Conservation (phyloP, 2,797 vertebrate genomes). For the Lacerta agilis region DNA sequence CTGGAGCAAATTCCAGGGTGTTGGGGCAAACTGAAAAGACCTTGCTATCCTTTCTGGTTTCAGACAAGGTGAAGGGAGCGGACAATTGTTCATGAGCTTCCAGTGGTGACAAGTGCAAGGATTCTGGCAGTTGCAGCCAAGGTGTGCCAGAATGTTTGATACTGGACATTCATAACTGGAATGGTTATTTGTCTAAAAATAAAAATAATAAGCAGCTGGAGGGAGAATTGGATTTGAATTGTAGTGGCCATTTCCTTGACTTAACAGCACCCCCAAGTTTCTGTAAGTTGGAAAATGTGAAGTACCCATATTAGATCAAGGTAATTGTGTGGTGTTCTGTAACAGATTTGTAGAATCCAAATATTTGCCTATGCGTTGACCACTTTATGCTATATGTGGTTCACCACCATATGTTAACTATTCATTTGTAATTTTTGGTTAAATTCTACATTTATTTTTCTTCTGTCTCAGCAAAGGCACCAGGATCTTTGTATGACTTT, state of each 20-base stretch:
- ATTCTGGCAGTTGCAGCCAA: background rate
- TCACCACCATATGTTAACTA: background rate
- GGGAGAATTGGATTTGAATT: too few species aligned
- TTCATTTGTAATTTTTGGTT: background rate
- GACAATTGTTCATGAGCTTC: too few species aligned
- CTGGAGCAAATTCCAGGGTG: background rate
- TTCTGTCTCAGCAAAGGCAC: conserved; percentile 15
- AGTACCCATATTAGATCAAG: background rate
- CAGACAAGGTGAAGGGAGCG: background rate
- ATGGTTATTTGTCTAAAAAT: background rate
- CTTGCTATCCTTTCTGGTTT: background rate
- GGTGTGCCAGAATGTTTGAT: background rate
- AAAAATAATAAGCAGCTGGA: too few species aligned
- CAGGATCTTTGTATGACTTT: conserved; percentile 31
- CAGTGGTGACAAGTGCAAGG: background rate
- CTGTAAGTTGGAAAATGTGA: background rate
- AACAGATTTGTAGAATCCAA: conserved; percentile 23
- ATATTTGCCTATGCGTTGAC: background rate
- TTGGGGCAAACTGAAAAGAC: background rate
- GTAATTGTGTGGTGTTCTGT: background rate
- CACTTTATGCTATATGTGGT: background rate
- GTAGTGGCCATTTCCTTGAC: too few species aligned
- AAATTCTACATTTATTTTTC: conserved; percentile 5
- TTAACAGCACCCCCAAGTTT: too few species aligned
- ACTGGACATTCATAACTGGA: background rate